These are phyloP conservation scores for Rhabdophis nuchalis DNA, from an alignment of 2,797 vertebrate species.

Conservation along the genomic window DNA sequence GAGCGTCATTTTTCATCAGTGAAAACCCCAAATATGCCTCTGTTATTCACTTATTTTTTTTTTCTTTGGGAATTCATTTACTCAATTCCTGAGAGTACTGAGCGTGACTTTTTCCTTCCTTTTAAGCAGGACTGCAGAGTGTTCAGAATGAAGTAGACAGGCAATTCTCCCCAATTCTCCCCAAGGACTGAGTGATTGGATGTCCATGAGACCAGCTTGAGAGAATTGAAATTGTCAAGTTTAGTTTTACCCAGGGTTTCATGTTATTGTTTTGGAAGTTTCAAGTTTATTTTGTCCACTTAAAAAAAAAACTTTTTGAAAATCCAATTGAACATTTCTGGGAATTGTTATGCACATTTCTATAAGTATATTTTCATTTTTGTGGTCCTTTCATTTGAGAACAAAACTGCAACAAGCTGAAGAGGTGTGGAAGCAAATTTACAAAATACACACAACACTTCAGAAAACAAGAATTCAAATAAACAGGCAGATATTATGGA, in stretches of 20 bases:
- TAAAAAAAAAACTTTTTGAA: not conserved
- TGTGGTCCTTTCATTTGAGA: not conserved
- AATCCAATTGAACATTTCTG: not conserved
- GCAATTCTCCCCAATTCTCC: not conserved
- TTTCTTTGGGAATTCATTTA: not conserved
- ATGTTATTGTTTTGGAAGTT: not conserved
- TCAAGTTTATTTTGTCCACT: not conserved
- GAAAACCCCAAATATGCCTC: not conserved
- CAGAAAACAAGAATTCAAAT: not conserved
- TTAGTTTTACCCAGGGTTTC: not conserved
- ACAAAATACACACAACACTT: not conserved
- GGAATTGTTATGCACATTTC: not conserved
- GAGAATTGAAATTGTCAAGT: not conserved
- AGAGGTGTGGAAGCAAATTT: not conserved
- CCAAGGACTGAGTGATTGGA: not conserved
- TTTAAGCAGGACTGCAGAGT: not conserved
- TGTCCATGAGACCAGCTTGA: not conserved
- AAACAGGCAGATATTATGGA: not conserved
- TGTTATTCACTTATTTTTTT: not conserved
- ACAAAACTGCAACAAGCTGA: not conserved
- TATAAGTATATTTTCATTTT: not conserved
- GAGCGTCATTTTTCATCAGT: not conserved
- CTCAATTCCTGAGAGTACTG: not conserved
- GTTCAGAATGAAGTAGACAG: not conserved
- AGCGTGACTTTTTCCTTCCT: not conserved